Evolutionary conservation across 2,888 invertebrate species (phyloP).

Genomic region (Cosmia trapezina): DNA sequence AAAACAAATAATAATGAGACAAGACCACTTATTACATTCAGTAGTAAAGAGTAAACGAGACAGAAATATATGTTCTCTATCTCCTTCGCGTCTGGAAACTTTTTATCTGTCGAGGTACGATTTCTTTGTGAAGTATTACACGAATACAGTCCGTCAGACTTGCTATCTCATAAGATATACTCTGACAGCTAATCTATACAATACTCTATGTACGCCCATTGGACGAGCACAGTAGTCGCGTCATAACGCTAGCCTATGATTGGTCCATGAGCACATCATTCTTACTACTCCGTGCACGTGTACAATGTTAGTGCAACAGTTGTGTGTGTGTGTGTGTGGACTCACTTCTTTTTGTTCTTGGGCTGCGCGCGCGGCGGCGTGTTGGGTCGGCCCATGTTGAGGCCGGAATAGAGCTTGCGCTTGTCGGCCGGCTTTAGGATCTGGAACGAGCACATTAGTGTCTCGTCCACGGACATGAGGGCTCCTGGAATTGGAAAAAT

Average conservation of each 20-base stretch:
- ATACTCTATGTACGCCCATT: background rate
- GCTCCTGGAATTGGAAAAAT: constrained; percentile 90
- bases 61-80: background rate
- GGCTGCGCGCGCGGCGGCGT: constrained; percentile 99
- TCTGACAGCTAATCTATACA: background rate
- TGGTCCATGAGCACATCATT: constrained; percentile 15
- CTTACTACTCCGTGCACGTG: constrained; percentile 35
- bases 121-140: background rate
- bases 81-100: background rate
- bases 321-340: constrained; percentile 60
- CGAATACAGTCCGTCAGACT: background rate
- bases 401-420: constrained; percentile 98
- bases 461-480: constrained; percentile 99
- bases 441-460: constrained; percentile 99
- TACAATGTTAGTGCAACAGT: constrained; percentile 53
- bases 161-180: background rate
- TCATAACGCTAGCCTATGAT: constrained; percentile 20
- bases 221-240: background rate
- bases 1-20: background rate
- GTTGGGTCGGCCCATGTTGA: constrained; percentile 98
- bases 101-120: background rate
- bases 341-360: constrained; percentile 98
- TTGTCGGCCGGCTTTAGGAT: constrained; percentile 99
- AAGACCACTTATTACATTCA: background rate
- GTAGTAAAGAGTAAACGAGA: background rate